phyloP scores from a whole-genome alignment of 1,140 invertebrate species.

The Drosophila kurseongensis region DNA sequence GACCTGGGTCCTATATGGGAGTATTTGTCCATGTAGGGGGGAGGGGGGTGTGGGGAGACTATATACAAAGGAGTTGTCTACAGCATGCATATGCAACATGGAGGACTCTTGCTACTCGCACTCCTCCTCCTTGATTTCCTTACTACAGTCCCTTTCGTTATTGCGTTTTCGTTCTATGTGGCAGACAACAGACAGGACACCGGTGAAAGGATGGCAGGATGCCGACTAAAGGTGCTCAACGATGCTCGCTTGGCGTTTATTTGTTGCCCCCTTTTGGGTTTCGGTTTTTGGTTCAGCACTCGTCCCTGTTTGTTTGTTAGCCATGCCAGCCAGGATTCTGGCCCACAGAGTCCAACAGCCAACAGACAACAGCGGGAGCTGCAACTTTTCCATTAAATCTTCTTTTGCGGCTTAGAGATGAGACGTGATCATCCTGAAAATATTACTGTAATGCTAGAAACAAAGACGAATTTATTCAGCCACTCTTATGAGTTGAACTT shows the following conservation, averaged over 20 bases:
- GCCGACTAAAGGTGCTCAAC: slow-evolving; percentile 47
- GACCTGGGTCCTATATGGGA: slow-evolving; percentile 36
- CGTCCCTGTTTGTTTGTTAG: slow-evolving; percentile 45
- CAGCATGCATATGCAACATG: slow-evolving; percentile 57
- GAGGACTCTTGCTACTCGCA: slow-evolving; percentile 16
- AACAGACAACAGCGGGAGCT: slow-evolving; percentile 23
- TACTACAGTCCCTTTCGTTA: slow-evolving; percentile 35
- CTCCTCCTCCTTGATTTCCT: slow-evolving; percentile 12
- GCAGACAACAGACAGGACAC: slow-evolving; percentile 53
- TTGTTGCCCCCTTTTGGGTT: slow-evolving; percentile 68
- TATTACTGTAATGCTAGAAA: background rate
- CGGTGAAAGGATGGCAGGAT: slow-evolving; percentile 25
- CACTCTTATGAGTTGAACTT: too few relatives aligned
- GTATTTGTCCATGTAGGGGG: background rate
- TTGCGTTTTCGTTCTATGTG: slow-evolving; percentile 53
- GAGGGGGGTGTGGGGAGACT: background rate
- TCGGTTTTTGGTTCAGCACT: slow-evolving; percentile 52
- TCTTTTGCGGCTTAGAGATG: slow-evolving; percentile 46
- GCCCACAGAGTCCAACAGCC: slow-evolving; percentile 37
- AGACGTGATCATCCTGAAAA: slow-evolving; percentile 9
- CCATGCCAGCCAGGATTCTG: slow-evolving; percentile 36
- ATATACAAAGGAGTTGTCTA: slow-evolving; percentile 56
- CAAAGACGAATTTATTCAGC: too few relatives aligned
- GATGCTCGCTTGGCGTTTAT: slow-evolving; percentile 65
- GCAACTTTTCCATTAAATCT: slow-evolving; percentile 79